These are phyloP conservation scores for Athalia cordata DNA, from an alignment of 2,888 invertebrate species.

Conservation along the genomic window DNA sequence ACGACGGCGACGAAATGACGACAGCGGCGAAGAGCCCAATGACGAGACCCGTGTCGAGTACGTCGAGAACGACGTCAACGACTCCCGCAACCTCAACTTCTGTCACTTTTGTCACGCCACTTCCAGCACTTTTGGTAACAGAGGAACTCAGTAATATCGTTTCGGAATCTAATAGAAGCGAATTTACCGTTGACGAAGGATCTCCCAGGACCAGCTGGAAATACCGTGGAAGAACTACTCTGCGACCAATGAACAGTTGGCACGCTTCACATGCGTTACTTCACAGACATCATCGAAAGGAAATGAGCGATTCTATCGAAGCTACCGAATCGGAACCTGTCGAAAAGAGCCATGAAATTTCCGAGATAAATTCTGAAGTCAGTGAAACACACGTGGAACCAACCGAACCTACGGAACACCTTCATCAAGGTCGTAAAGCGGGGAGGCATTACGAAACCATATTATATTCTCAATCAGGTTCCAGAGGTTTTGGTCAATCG, in stretches of 20 bases:
- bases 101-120: constrained; percentile 56
- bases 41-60: constrained; percentile 33
- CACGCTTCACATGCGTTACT: neutral
- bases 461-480: constrained; percentile 64
- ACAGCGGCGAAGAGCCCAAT: constrained; percentile 27
- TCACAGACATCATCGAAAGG: constrained; percentile 46
- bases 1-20: constrained; percentile 58
- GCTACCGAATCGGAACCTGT: constrained; percentile 60
- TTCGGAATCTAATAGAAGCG: constrained; percentile 77
- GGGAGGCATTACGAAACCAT: constrained; percentile 69
- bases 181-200: constrained; percentile 77
- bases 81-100: constrained; percentile 49
- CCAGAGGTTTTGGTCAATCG: constrained; percentile 73
- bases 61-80: constrained; percentile 47
- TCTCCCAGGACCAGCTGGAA: constrained; percentile 75
- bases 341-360: constrained; percentile 65
- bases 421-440: constrained; percentile 73
- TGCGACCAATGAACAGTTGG: constrained; percentile 26
- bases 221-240: constrained; percentile 56
- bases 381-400: constrained; percentile 66
- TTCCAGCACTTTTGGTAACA: constrained; percentile 63
- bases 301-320: constrained; percentile 52
- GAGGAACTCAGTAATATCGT: constrained; percentile 74
- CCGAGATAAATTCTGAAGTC: constrained; percentile 61
- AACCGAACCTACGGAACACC: constrained; percentile 59